These are phyloP conservation scores for Echiichthys vipera DNA, from an alignment of 2,797 vertebrate genomes.

Conservation along the genomic window DNA sequence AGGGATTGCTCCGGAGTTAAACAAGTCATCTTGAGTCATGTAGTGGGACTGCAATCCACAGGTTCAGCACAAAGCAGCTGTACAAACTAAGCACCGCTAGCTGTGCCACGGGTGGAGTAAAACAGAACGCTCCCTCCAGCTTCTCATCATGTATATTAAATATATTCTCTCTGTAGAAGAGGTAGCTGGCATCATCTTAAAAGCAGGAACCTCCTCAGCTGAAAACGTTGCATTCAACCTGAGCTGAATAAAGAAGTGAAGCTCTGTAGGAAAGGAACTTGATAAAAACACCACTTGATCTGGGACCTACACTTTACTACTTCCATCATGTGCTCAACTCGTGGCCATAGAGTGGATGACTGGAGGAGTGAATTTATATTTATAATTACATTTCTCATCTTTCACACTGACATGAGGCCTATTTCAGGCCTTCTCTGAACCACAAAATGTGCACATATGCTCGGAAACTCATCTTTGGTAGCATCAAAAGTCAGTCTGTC, in stretches of 20 bases:
- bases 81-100: neutral
- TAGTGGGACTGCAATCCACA: neutral
- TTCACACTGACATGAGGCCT: neutral
- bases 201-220: conserved; percentile 4
- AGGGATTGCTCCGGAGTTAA: neutral
- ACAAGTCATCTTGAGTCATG: neutral
- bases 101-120: neutral
- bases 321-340: neutral
- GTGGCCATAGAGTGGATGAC: neutral
- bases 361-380: conserved; percentile 1
- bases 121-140: neutral
- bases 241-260: neutral
- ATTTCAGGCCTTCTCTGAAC: neutral
- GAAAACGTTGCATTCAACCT: neutral
- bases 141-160: conserved; percentile 1
- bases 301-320: neutral
- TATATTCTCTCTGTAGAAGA: conserved; percentile 19
- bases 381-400: conserved; percentile 2
- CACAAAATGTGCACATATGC: neutral
- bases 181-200: conserved; percentile 10
- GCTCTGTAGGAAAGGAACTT: neutral
- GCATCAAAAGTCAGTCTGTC: neutral
- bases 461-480: conserved; percentile 41
- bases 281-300: neutral
- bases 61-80: conserved; percentile 3